These are phyloP conservation scores for Gastrophysa polygoni DNA, from an alignment of 2,888 invertebrate genomes.

Conservation along the genomic window DNA sequence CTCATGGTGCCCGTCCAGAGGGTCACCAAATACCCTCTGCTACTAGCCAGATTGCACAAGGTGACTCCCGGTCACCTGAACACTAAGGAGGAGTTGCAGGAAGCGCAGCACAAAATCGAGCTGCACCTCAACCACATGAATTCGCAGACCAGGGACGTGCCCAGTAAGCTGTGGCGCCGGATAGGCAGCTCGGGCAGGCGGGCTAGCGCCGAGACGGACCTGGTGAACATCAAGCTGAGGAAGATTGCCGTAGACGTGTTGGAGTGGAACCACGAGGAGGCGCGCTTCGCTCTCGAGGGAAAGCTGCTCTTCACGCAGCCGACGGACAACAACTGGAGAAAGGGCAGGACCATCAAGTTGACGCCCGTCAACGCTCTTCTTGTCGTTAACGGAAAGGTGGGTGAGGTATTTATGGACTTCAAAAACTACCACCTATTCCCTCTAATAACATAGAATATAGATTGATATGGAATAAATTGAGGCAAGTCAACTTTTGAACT, in stretches of 20 bases:
- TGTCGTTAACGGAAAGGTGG: constrained; percentile 90
- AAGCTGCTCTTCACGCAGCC: constrained; percentile 87
- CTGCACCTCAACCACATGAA: constrained; percentile 93
- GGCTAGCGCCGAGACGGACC: constrained; percentile 82
- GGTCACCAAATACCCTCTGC: constrained; percentile 94
- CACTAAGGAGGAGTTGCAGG: constrained; percentile 80
- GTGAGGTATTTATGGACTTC: too few species aligned
- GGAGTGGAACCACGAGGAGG: constrained; percentile 94
- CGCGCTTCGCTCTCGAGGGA: constrained; percentile 89
- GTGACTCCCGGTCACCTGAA: constrained; percentile 85
- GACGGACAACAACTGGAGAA: constrained; percentile 89
- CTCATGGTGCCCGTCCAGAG: constrained; percentile 97
- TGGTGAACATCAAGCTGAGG: constrained; percentile 86
- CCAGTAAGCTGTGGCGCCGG: constrained; percentile 88
- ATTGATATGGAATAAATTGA: too few species aligned
- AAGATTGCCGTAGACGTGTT: constrained; percentile 93
- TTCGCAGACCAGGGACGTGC: constrained; percentile 88
- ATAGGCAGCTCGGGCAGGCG: constrained; percentile 73
- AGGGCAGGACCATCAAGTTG: constrained; percentile 87
- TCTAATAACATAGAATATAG: too few species aligned
- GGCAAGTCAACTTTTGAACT: too few species aligned
- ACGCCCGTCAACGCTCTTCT: constrained; percentile 87
- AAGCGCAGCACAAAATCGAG: constrained; percentile 92
- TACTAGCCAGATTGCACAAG: constrained; percentile 87
- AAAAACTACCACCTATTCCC: too few species aligned